Percentiles rank a stretch among this genome's conserved stretches.
These are phyloP conservation scores for Pyrochroa serraticornis DNA, from an alignment of 2,888 invertebrate species.

Conservation along the genomic window DNA sequence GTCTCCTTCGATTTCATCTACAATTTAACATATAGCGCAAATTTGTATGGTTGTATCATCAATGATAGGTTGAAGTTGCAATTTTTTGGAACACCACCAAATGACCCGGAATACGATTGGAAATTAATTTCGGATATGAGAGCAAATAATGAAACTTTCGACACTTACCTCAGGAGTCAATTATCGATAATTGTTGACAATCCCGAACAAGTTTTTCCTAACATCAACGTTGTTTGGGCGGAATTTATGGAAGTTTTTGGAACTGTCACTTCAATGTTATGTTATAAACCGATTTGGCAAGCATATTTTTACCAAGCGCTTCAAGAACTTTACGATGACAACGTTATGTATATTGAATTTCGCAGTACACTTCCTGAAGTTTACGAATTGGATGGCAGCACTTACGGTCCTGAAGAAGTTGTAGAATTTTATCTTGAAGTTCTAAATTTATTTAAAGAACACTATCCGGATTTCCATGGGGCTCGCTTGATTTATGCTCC, in stretches of 20 bases:
- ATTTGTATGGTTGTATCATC: slow-evolving; percentile 59
- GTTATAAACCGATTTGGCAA: slow-evolving; percentile 63
- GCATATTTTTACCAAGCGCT: slow-evolving; percentile 62
- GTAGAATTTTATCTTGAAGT: slow-evolving; percentile 60
- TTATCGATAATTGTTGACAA: slow-evolving; percentile 63
- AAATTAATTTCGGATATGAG: slow-evolving; percentile 33
- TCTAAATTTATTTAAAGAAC: slow-evolving; percentile 59
- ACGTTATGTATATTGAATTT: slow-evolving; percentile 68
- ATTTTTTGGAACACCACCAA: slow-evolving; percentile 45
- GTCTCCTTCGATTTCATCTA: slow-evolving; percentile 67
- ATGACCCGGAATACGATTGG: slow-evolving; percentile 44
- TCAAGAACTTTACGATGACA: slow-evolving; percentile 59
- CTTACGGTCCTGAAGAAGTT: slow-evolving; percentile 58
- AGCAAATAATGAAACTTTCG: slow-evolving; percentile 53
- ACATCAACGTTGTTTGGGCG: slow-evolving; percentile 60
- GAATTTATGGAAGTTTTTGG: slow-evolving; percentile 60
- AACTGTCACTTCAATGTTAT: slow-evolving; percentile 59
- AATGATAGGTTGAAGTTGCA: slow-evolving; percentile 49
- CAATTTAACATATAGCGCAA: slow-evolving; percentile 66
- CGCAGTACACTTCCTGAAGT: slow-evolving; percentile 61
- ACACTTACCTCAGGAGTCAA: slow-evolving; percentile 60
- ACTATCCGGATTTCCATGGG: slow-evolving; percentile 65
- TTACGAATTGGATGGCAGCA: slow-evolving; percentile 64
- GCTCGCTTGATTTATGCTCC: slow-evolving; percentile 69
- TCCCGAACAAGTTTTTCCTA: slow-evolving; percentile 43